Evolutionary conservation across 2,888 invertebrate species (phyloP), one percentile per base, ranked within the genome.

Genomic region (Sinohyriopsis cumingii): DNA sequence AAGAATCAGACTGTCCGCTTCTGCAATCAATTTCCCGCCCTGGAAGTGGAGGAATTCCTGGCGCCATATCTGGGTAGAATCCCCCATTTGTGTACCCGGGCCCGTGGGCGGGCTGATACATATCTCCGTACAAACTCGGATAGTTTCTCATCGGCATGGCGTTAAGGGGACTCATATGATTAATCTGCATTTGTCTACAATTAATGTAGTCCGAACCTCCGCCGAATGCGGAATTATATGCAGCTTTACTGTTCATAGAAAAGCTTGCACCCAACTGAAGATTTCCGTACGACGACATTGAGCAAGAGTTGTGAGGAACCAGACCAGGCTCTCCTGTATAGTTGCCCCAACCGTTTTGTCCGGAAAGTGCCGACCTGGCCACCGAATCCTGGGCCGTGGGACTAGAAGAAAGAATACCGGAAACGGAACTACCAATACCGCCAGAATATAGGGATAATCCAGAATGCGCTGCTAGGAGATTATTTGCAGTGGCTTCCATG

Each of bases 101-200:
- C 18, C 84, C 80, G 69, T 87, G 87, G 19, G 84, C 83, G 0
- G 82, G 72, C 69, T 85, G 84, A 73, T 87, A 87, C 81, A 87
- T 83, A 69, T 87, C 87, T 22, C 85, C 84, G 70, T 87, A 87
- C 60, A 87, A 76, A 56, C 82, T 80, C 67, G 84, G 83, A 75
- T 86, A 86, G 65, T 84, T 82, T 68, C 85, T 71, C 86, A 86
- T 85, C 45, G 83, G 83, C 78, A 84, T 80, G 68, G 83, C 81
- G 76, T 87, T 87, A 57, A 87, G 76, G 45, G 83, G 80, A 65
- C 83, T 83, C 76, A 87, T 81, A 60, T 84, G 84, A 65, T 83
- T 82, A 53, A 87, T 79, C 75, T 81, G 82, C 84, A 86, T 86
- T 78, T 84, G 85, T 73, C 86, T 76, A 79, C 87, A 87, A 76